Base-by-base conservation (phyloP, 2,888 invertebrate species). In the Pyrgus malvae region DNA sequence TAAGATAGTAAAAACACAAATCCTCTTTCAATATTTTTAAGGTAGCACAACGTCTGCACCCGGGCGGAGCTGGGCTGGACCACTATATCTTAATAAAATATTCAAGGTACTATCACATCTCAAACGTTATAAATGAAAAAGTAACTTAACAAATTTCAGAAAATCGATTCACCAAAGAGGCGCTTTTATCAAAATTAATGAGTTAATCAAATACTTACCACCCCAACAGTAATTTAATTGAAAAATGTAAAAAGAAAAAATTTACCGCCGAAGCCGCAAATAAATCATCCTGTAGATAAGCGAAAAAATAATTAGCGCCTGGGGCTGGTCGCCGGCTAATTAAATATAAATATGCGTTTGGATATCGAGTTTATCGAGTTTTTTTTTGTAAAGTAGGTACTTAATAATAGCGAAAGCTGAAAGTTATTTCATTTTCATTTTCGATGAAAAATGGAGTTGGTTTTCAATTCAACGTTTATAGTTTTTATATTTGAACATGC, bases 261-360 rank as follows among this genome's bases (percentile, higher is more conserved):
- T 61, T 65, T 58, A 56, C 62, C 54, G 45, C 56, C 60, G 68
- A 67, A 66, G 58, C 66, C 60, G 57, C 72, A 74, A 76, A 88
- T 88, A 87, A 87, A 88, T 89, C 87, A 88, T 80, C 74, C 66
- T 63, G 63, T 68, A 84, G 87, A 87, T 88, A 88, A 87, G 80
- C 76, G 76, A 66, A 67, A 75, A 83, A 82, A 87, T 88, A 88
- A 88, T 88, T 85, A 87, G 78, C 67, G 70, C 65, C 66, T 62
- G 68, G 68, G 69, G 68, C 62, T 62, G 66, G 62, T 58, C 65
- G 65, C 71, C 75, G 78, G 72, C 76, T 87, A 88, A 89, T 89
- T 88, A 88, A 86, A 88, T 86, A 38, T 38, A 38, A 21, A 38
- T 38, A 38, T 21, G 41, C 23, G 12, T 41, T 41, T 21, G 14